phyloP scores from a whole-genome alignment of 2,797 vertebrate genomes.

The Alectoris magna region DNA sequence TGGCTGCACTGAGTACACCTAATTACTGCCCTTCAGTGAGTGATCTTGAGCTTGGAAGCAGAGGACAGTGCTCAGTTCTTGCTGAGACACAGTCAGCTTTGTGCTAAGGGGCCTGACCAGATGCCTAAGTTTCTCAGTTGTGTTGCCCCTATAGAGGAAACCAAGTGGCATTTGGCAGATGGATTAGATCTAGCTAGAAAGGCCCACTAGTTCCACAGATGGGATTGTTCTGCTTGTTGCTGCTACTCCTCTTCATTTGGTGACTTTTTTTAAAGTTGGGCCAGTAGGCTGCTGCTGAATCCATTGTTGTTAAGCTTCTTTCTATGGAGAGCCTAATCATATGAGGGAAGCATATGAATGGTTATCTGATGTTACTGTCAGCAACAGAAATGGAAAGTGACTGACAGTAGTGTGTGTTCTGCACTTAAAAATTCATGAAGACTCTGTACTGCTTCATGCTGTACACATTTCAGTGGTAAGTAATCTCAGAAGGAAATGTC shows the following conservation, averaged over 20 bases:
- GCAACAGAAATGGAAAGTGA: neutral
- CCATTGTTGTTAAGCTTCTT: neutral
- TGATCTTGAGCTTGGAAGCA: neutral
- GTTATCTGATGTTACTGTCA: neutral
- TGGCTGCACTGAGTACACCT: neutral
- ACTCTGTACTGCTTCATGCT: neutral
- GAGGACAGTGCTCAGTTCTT: neutral
- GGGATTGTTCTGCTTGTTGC: neutral
- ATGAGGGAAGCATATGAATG: neutral
- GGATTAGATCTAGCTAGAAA: neutral
- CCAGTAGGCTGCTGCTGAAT: neutral
- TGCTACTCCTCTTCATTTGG: neutral
- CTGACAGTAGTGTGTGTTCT: neutral
- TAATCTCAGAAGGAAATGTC: neutral
- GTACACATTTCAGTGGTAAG: neutral
- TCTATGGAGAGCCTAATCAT: neutral
- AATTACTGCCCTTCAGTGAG: fast-evolving
- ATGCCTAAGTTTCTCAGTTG: neutral
- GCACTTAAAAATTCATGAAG: neutral
- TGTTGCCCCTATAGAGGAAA: neutral
- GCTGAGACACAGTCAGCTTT: neutral
- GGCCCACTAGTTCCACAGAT: neutral
- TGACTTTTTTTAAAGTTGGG: neutral
- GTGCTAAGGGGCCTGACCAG: neutral
- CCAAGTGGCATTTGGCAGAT: neutral